Evolutionary conservation across 2,888 invertebrate genomes (phyloP).

Genomic region (Odontocerum albicorne): DNA sequence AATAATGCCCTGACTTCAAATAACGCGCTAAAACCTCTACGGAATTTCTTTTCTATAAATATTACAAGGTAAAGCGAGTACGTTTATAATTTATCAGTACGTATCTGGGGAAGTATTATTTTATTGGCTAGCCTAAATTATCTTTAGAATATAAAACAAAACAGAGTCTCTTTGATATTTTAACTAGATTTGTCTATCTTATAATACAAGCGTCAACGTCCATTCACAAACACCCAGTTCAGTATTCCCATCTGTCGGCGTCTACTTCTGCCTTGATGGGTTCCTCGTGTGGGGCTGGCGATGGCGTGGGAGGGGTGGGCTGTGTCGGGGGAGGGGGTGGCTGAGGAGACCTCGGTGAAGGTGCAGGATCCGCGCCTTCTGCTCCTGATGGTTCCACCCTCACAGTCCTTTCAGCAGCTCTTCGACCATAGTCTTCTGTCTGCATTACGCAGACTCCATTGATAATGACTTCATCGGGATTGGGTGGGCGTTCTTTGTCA

Average conservation of each 20-base stretch:
- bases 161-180: slow-evolving; percentile 36
- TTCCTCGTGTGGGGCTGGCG: slow-evolving; percentile 48
- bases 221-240: slow-evolving; percentile 32
- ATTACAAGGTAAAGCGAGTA: slow-evolving; percentile 36
- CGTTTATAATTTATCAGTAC: slow-evolving; percentile 37
- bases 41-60: slow-evolving; percentile 30
- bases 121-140: slow-evolving; percentile 24
- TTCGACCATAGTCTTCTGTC: slow-evolving; percentile 70
- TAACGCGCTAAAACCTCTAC: slow-evolving; percentile 27
- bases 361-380: slow-evolving; percentile 58
- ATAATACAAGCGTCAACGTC: slow-evolving; percentile 21
- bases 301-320: slow-evolving; percentile 33
- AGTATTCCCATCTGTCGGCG: slow-evolving; percentile 67
- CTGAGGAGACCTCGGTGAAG: slow-evolving; percentile 37
- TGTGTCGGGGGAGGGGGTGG: slow-evolving; percentile 44
- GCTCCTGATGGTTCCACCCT: slow-evolving; percentile 73
- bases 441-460: slow-evolving; percentile 94
- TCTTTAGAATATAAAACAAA: slow-evolving; percentile 33
- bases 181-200: slow-evolving; percentile 36
- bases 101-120: slow-evolving; percentile 35
- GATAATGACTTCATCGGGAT: slow-evolving; percentile 80
- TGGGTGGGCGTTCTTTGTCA: slow-evolving; percentile 57
- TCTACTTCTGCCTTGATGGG: slow-evolving; percentile 62
- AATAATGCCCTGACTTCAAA: slow-evolving; percentile 10
- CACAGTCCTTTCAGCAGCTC: slow-evolving; percentile 69